A percentile compares a stretch with the other conserved stretches of the same genome.
Evolutionary conservation across 2,113 vertebrate species (phyloP).

Genomic region (Rattus rattus): DNA sequence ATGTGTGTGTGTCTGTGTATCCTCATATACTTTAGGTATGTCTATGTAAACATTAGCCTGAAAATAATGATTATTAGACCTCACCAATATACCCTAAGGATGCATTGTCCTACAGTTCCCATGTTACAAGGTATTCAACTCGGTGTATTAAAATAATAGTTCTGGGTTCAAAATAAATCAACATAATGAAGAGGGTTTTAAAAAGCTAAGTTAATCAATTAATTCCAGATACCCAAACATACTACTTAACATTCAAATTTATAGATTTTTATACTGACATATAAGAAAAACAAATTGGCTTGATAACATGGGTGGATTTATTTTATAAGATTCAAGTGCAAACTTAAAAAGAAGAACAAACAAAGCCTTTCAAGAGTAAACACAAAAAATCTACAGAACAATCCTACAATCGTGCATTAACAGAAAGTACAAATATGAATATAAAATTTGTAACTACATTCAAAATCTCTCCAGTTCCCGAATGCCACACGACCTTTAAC

Average conservation of each 20-base stretch:
- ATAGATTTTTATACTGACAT: neutral
- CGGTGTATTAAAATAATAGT: neutral
- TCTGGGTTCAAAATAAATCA: constrained; percentile 24
- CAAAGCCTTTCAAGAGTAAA: constrained; percentile 75
- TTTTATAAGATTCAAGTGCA: constrained; percentile 76
- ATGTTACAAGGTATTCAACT: constrained; percentile 23
- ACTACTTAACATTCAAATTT: constrained; percentile 9
- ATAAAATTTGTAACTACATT: constrained; percentile 71
- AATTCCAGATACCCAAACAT: constrained; percentile 15
- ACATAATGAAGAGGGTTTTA: neutral
- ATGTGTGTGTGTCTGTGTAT: neutral
- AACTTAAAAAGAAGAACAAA: constrained; percentile 78
- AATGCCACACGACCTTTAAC: constrained; percentile 57
- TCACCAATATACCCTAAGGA: neutral
- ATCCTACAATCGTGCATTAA: constrained; percentile 70
- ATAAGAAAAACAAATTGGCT: constrained; percentile 58
- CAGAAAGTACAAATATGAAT: constrained; percentile 75
- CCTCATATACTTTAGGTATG: neutral
- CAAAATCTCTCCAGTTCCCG: constrained; percentile 70
- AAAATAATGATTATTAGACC: neutral
- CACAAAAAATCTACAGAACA: constrained; percentile 69
- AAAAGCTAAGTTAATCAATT: constrained; percentile 28
- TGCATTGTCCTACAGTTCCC: neutral
- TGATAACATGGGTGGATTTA: constrained; percentile 79
- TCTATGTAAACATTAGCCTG: neutral